Conservation (phyloP, 2,113 vertebrate species). For the Aphyosemion australe region DNA sequence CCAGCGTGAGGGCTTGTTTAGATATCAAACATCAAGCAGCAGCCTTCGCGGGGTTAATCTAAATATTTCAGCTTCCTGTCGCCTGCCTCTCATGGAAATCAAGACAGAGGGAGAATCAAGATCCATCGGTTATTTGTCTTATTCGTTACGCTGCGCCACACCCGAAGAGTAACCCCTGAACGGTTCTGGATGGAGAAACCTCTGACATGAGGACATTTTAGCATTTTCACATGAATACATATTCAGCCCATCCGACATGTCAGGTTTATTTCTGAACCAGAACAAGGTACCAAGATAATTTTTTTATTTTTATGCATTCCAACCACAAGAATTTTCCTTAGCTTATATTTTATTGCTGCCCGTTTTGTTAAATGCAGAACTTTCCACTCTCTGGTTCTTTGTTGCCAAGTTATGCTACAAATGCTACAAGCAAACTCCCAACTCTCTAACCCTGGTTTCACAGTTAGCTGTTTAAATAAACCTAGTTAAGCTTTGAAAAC, state of each 20-base stretch:
- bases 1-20: conserved; percentile 68
- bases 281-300: conserved; percentile 36
- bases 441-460: neutral
- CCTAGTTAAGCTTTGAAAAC: conserved; percentile 1
- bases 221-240: conserved; percentile 25
- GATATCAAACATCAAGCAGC: conserved; percentile 73
- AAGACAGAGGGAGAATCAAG: neutral
- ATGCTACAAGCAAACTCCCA: conserved; percentile 9
- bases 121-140: conserved; percentile 1
- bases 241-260: conserved; percentile 16
- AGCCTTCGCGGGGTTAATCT: conserved; percentile 64
- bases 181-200: conserved; percentile 7
- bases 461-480: neutral
- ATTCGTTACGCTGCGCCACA: neutral
- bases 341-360: conserved; percentile 43
- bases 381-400: conserved; percentile 52
- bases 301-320: conserved; percentile 14
- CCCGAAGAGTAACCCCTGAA: conserved; percentile 12
- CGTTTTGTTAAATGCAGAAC: conserved; percentile 29
- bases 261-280: conserved; percentile 23
- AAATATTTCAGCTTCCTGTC: conserved; percentile 72
- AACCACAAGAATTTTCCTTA: conserved; percentile 45
- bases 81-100: conserved; percentile 26
- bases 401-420: conserved; percentile 9
- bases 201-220: conserved; percentile 20